Conservation (phyloP, 1,140 invertebrate genomes). For the Acromyrmex charruanus region DNA sequence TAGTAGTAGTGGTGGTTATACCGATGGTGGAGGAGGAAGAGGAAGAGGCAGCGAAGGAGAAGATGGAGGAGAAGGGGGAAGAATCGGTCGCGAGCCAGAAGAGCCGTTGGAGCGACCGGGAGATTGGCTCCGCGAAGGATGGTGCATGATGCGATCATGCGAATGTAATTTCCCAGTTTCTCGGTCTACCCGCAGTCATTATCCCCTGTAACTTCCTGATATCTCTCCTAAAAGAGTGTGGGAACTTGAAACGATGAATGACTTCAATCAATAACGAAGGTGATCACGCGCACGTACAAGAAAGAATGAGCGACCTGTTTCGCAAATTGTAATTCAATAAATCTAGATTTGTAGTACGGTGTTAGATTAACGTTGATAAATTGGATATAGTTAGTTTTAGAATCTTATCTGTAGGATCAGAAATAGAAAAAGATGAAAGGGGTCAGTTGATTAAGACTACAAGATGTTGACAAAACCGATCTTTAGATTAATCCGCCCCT, state of each 20-base stretch:
- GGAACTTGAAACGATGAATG: not conserved
- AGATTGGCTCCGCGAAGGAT: slow-evolving; percentile 41
- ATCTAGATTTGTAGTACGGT: not conserved
- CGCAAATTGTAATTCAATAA: not conserved
- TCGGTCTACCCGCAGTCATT: not conserved
- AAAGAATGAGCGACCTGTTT: not conserved
- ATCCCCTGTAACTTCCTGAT: not conserved
- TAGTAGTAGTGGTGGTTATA: slow-evolving; percentile 35
- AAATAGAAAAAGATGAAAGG: slow-evolving; percentile 1
- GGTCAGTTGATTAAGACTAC: not conserved
- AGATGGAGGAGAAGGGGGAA: slow-evolving; percentile 23
- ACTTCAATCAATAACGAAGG: not conserved
- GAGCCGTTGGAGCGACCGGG: slow-evolving; percentile 22
- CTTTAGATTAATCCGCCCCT: not conserved
- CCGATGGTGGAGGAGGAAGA: slow-evolving; percentile 29
- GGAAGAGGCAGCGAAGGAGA: slow-evolving; percentile 12
- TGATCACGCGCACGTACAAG: not conserved
- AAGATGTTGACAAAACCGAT: not conserved
- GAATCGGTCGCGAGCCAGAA: slow-evolving; percentile 53
- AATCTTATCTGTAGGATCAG: not conserved
- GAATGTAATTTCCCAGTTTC: slow-evolving; percentile 31
- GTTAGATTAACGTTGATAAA: not conserved
- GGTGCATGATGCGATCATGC: slow-evolving; percentile 21
- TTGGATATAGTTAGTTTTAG: not conserved
- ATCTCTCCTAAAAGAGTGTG: not conserved